Percentiles rank a stretch among this genome's conserved stretches.
Evolutionary conservation across 2,888 invertebrate species (phyloP).

Genomic region (Drosophila melanocephala): DNA sequence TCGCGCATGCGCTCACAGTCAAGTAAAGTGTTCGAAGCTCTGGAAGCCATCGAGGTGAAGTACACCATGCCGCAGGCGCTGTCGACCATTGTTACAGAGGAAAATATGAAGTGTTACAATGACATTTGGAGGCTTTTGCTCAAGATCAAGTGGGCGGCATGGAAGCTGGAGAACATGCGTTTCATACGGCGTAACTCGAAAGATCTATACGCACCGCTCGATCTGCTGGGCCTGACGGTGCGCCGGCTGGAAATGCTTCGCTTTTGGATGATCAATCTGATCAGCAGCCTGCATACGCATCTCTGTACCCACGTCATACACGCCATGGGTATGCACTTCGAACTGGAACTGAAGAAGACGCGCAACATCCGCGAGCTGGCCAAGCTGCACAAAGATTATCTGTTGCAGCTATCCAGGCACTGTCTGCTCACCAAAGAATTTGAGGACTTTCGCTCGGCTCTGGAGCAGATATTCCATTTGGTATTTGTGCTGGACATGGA

Average conservation of each 20-base stretch:
- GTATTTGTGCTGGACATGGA: slow-evolving; percentile 82
- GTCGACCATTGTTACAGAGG: slow-evolving; percentile 74
- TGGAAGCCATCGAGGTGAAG: slow-evolving; percentile 77
- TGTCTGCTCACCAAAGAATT: slow-evolving; percentile 78
- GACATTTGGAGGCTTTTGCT: slow-evolving; percentile 86
- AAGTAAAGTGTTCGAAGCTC: slow-evolving; percentile 78
- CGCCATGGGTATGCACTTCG: slow-evolving; percentile 79
- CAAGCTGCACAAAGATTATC: slow-evolving; percentile 82
- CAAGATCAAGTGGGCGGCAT: slow-evolving; percentile 87
- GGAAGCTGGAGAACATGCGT: slow-evolving; percentile 86
- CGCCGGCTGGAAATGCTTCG: slow-evolving; percentile 86
- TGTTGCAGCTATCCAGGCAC: slow-evolving; percentile 79
- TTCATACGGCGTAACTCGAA: slow-evolving; percentile 78
- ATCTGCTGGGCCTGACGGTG: slow-evolving; percentile 81
- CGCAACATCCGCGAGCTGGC: slow-evolving; percentile 81
- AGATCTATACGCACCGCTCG: slow-evolving; percentile 73
- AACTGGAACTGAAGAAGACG: slow-evolving; percentile 74
- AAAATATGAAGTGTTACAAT: slow-evolving; percentile 81
- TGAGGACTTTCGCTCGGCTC: slow-evolving; percentile 65
- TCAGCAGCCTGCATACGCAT: slow-evolving; percentile 87
- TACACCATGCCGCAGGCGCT: slow-evolving; percentile 79
- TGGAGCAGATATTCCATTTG: slow-evolving; percentile 83
- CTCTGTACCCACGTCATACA: slow-evolving; percentile 86
- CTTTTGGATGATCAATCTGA: slow-evolving; percentile 87
- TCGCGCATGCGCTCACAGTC: slow-evolving; percentile 67